Base-by-base conservation (phyloP, 2,888 invertebrate genomes). In the Drepanosiphum platanoidis region DNA sequence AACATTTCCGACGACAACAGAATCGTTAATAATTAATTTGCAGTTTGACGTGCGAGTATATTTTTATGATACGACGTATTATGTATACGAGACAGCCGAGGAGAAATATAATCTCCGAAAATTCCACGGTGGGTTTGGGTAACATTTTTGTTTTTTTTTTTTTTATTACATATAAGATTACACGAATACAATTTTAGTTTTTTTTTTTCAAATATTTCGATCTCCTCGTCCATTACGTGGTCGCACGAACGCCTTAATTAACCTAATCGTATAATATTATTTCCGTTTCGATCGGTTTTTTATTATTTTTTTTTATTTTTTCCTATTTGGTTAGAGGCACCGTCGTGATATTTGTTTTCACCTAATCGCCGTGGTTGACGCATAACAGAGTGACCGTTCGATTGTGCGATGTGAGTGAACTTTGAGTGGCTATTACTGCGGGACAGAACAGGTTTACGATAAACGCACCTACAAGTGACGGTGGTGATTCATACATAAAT, bases 361-460 rank as follows among this genome's bases (percentile, higher is more conserved):
- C 39, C 66, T 66, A 34, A 79, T 34, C 34, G n/a, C 32, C 22
- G 42, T n/a, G n/a, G n/a, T 79, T 42, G 42, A 66, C 42, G 42
- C 32, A 46, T 46, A 42, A 2, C 27, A 66, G 42, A 66, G 18
- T 66, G 66, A 66, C 61, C n/a, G 61, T 77, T 27, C 27, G 77
- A 34, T 30, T 46, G 30, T 32, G 32, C 32, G 46, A 79, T n/a
- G 79, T 79, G 66, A 68, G 32, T 79, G 79, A 79, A 79, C 79
- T 79, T 79, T 46, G 42, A 79, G 66, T 66, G 66, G 46, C 39
- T 79, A 34, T 46, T 68, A 66, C 27, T 22, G 4, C 22, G 46
- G 32, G 52, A 52, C 52, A 68, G 18, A 79, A 79, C 79, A 66
- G 79, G 79, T 79, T 79, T 79, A 42, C 30, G 64, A 66, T 66